Base-by-base conservation (phyloP, 2,797 vertebrate species). In the Anas flavirostris region DNA sequence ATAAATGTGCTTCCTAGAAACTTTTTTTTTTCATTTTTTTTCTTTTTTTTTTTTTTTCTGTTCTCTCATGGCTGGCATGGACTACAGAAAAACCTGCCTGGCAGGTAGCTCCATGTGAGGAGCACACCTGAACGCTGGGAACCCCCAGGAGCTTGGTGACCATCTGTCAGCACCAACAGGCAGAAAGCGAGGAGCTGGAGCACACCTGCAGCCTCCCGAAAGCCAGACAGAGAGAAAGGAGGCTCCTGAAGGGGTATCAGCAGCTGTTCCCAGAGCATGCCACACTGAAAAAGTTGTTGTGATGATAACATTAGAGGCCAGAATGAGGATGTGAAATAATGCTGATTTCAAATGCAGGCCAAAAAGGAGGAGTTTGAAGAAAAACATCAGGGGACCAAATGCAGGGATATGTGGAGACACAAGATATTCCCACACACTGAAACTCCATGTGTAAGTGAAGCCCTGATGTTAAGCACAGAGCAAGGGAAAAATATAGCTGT, bases 91-190 rank as follows among this genome's bases (percentile, higher is more conserved):
- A 28, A 12, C 29, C 35, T 69, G 26, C 28, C 17, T 10, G 10
- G 33, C 17, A 77, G 60, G 39, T 41, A 41, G 52, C 15, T 21
- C 21, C 52, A 25, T 12, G 15, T 59, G 50, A 68, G 25, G 9
- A 39, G 37, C 52, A 83, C 44, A 74, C 4, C 10, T 41, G 46
- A 76, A 28, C 2, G 5, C 1, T 0, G 18, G 48, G 39, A 86
- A 86, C 69, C 29, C 31, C 59, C 18, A 58, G 39, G 28, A 70
- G 56, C 3, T 79, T 44, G 91, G 52, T 37, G 44, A 18, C 39
- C 1, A 0, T 69, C 35, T 2, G 0, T 46, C 3, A 7, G 12
- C 41, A 35, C 35, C 43, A 37, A 35, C 18, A 76, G n/a, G 22
- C 16, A 86, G 85, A 58, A 91, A 43, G 1, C 0, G 2, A 16